Base-by-base conservation (phyloP, 2,113 vertebrate species). In the Tragelaphus buxtoni region DNA sequence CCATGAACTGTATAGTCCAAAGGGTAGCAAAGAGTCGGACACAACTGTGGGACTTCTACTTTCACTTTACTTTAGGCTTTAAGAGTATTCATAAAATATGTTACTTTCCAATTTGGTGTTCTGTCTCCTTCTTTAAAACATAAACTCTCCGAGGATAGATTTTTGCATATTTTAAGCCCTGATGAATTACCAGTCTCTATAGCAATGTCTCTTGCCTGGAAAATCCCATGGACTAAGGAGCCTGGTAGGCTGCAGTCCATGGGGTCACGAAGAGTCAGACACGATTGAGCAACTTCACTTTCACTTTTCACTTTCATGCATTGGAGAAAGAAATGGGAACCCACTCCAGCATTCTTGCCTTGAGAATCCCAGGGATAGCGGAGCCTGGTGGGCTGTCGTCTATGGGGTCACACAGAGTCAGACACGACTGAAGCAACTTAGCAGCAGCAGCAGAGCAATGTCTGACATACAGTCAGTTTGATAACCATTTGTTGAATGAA, bases 11-110 rank as follows among this genome's bases (percentile, higher is more conserved):
- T 63, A 63, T n/a, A 69, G n/a, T 11, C 35, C 35, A 72, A 12
- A 20, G 9, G 4, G 35, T 69, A 2, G 0, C 35, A 72, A 39
- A 72, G 65, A 39, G 65, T 72, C 0, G 1, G n/a, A 72, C 18
- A 12, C 0, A 2, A 72, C 65, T 72, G 9, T 22, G 65, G 65
- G 35, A 39, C 9, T 72, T 39, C 39, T 4, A 69, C n/a, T 69
- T 69, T 69, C 65, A 24, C 65, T 72, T 72, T 72, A 24, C 65
- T 72, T 72, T 72, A 72, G 10, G 9, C n/a, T 72, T 35, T 49
- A 28, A 39, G 18, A 72, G 1, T 47, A 35, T 22, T 72, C 20
- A 12, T 49, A n/a, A 28, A 7, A n/a, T 17, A 9, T 35, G 9
- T 58, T 49, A 30, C 11, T 56, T 94, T 83, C 5, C 24, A 76